Percentiles rank a stretch among this genome's conserved stretches.
These are phyloP conservation scores for Cossypha heuglini DNA, from an alignment of 2,797 vertebrate species.

Conservation along the genomic window DNA sequence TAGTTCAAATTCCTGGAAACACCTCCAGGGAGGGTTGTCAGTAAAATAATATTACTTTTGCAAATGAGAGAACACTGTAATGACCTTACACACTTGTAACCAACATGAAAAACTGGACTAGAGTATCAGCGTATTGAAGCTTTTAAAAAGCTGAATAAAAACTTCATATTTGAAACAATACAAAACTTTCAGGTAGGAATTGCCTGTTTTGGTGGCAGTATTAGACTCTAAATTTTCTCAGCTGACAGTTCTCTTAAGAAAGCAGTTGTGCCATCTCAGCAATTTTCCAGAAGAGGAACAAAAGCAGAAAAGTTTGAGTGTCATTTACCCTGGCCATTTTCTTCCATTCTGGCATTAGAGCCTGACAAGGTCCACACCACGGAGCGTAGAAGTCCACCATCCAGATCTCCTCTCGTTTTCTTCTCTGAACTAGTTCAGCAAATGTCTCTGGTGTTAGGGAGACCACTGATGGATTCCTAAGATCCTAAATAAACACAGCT, in stretches of 20 bases:
- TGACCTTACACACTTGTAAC: neutral
- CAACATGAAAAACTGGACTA: neutral
- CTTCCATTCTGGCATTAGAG: slow-evolving; percentile 94
- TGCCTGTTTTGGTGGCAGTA: neutral
- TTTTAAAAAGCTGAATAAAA: neutral
- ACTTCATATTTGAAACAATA: neutral
- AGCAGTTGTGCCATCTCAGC: neutral
- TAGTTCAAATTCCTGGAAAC: neutral
- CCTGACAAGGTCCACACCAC: slow-evolving; percentile 96
- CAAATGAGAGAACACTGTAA: neutral
- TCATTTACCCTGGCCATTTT: slow-evolving; percentile 89
- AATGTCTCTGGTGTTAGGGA: slow-evolving; percentile 86
- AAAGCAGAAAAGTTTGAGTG: neutral
- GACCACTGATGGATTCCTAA: slow-evolving; percentile 87
- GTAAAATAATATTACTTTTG: neutral
- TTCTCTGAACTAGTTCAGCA: slow-evolving; percentile 81
- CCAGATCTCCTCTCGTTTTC: slow-evolving; percentile 84
- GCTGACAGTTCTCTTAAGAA: neutral
- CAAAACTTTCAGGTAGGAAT: neutral
- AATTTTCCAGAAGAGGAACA: neutral
- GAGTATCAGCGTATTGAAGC: neutral
- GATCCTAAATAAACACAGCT: slow-evolving; percentile 79
- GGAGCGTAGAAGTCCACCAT: slow-evolving; percentile 95
- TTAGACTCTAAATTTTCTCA: neutral
- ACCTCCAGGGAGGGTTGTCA: neutral